phyloP scores from a whole-genome alignment of 2,113 vertebrate genomes.

The Butorides virescens region DNA sequence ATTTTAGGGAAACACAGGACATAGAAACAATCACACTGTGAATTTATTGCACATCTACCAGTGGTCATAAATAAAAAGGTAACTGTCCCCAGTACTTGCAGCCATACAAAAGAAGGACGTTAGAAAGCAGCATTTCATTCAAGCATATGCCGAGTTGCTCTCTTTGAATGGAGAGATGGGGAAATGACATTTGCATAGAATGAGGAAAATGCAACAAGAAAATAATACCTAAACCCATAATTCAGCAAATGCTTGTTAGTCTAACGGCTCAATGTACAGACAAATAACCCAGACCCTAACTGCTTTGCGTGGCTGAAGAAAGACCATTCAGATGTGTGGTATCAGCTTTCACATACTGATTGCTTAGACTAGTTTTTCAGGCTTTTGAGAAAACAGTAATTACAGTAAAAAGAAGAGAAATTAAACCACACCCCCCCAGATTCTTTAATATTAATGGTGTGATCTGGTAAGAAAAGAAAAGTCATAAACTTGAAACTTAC shows the following conservation, averaged over 20 bases:
- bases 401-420: slow-evolving; percentile 4
- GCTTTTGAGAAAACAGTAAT: not conserved
- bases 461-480: not conserved
- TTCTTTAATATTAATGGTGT: not conserved
- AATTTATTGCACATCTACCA: not conserved
- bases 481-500: not conserved
- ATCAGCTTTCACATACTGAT: not conserved
- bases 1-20: not conserved
- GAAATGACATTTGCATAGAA: not conserved
- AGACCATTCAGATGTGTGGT: not conserved
- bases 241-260: not conserved
- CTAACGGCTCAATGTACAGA: not conserved
- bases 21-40: not conserved
- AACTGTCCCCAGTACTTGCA: not conserved
- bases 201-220: not conserved
- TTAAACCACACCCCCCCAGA: not conserved
- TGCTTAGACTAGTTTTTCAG: slow-evolving; percentile 1
- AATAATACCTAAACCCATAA: not conserved
- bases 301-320: not conserved
- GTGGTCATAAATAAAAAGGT: not conserved
- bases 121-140: not conserved
- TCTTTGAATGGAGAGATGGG: not conserved
- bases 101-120: not conserved
- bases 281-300: not conserved
- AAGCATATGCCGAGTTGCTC: not conserved